A percentile compares a stretch with the other conserved stretches of the same genome.
phyloP scores from a whole-genome alignment of 2,888 invertebrate genomes.

The Stenolophus ochropezus region DNA sequence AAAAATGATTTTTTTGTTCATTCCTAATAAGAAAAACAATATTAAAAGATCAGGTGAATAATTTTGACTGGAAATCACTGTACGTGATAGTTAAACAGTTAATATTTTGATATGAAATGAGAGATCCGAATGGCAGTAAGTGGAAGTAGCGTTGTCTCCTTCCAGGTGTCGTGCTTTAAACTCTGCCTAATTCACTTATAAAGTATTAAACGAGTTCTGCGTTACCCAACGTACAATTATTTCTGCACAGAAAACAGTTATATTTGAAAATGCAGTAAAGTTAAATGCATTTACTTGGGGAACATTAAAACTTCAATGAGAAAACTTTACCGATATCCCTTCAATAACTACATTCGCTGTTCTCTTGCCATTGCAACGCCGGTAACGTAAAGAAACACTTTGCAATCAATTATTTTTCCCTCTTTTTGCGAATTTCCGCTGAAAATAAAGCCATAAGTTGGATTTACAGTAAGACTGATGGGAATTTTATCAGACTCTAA shows the following conservation, averaged over 20 bases:
- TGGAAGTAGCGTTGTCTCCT: neutral
- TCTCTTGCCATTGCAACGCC: neutral
- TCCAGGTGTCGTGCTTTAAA: neutral
- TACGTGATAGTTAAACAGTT: too few relatives aligned
- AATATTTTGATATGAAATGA: too few relatives aligned
- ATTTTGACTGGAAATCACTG: too few relatives aligned
- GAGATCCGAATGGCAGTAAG: too few relatives aligned
- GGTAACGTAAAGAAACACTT: neutral
- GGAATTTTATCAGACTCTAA: neutral
- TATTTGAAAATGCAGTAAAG: slow-evolving; percentile 30
- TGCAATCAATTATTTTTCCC: slow-evolving; percentile 1
- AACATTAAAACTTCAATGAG: slow-evolving; percentile 47
- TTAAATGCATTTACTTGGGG: slow-evolving; percentile 29
- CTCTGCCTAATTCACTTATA: neutral
- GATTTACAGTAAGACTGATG: neutral
- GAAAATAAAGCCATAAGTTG: neutral
- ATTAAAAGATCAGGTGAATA: too few relatives aligned
- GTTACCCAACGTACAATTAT: neutral
- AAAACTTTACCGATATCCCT: slow-evolving; percentile 45
- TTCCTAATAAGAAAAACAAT: too few relatives aligned
- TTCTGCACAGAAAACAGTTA: neutral
- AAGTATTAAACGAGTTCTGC: neutral
- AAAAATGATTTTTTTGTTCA: too few relatives aligned
- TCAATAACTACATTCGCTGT: slow-evolving; percentile 23
- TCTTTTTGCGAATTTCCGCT: neutral